Evolutionary conservation across 2,797 vertebrate genomes (phyloP), one percentile per base, ranked within the genome.

Genomic region (Gephyroberyx darwinii): DNA sequence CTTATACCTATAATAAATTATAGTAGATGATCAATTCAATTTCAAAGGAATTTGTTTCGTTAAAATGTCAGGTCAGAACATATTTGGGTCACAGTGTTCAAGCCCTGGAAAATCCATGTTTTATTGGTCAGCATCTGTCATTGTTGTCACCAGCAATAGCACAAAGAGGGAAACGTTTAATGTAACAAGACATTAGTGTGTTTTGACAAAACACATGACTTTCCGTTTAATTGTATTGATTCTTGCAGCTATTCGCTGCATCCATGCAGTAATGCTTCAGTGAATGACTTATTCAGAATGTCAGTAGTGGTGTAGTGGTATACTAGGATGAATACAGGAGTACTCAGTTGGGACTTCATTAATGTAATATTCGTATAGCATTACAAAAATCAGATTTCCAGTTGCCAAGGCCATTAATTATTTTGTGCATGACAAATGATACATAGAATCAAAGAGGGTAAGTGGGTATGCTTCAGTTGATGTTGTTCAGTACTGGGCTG

Each of bases 21-120:
- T 7, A 60, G 3, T 8, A 53, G 51, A 62, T 60, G 8, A 78
- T 50, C 31, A 66, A 8, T 64, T 41, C 51, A 55, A 43, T 50
- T 72, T 54, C 3, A 43, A 55, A 61, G 12, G 48, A 16, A 59
- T 66, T 74, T 67, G 19, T 71, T 77, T 72, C 51, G 8, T 26
- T 47, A 26, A 66, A 63, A 69, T 64, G 43, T 52, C 41, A 71
- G 1, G 53, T 52, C 33, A 30, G 47, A 30, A 10, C 7, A 41
- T 63, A 37, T 62, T 56, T 51, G n/a, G 33, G 30, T 76, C 59
- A 55, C 8, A 20, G 41, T 37, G 39, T 57, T 68, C 54, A 48
- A 57, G 54, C 30, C n/a, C 65, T 41, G 9, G 39, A 41, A 41
- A 41, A 41, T 41, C 39, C 39, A 10, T 41, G 39, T 41, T 13